Percentiles rank a stretch among this genome's conserved stretches.
Evolutionary conservation across 2,797 vertebrate species (phyloP).

Genomic region (Agapornis canus): DNA sequence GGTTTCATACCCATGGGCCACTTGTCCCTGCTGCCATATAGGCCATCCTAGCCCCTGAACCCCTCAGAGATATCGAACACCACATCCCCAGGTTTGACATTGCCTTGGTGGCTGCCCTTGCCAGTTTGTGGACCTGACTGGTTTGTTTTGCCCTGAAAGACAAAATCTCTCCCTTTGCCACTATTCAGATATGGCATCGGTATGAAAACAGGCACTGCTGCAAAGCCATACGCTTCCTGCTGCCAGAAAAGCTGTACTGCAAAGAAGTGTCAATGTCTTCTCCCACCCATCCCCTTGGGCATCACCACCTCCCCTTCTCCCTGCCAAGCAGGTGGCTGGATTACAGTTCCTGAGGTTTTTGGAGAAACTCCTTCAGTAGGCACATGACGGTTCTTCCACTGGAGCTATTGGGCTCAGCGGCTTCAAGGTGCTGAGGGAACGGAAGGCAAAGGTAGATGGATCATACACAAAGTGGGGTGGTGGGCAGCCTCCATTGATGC

Average conservation of each 20-base stretch:
- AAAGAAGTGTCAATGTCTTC: neutral
- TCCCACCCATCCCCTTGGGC: neutral
- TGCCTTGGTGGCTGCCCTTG: neutral
- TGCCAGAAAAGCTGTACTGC: neutral
- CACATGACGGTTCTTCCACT: slow-evolving; percentile 86
- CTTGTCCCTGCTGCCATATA: neutral
- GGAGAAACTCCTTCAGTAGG: slow-evolving; percentile 73
- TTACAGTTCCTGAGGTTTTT: slow-evolving; percentile 71
- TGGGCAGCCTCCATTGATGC: slow-evolving; percentile 78
- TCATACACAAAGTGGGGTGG: slow-evolving; percentile 86
- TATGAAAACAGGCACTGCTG: slow-evolving; percentile 5
- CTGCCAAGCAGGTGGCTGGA: neutral
- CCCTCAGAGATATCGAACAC: neutral
- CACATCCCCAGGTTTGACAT: neutral
- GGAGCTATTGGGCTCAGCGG: slow-evolving; percentile 85
- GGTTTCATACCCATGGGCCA: neutral
- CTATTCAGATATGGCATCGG: neutral
- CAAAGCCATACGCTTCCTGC: neutral
- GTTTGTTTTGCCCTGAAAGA: neutral
- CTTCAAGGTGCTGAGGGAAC: slow-evolving; percentile 87
- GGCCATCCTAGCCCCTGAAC: neutral
- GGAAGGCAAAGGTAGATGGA: slow-evolving; percentile 90
- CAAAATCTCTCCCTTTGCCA: neutral
- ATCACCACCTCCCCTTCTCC: neutral
- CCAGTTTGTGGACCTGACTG: neutral